Conservation (phyloP, 35 echinoderm and acorn worm species). For the Ptychodera flava region DNA sequence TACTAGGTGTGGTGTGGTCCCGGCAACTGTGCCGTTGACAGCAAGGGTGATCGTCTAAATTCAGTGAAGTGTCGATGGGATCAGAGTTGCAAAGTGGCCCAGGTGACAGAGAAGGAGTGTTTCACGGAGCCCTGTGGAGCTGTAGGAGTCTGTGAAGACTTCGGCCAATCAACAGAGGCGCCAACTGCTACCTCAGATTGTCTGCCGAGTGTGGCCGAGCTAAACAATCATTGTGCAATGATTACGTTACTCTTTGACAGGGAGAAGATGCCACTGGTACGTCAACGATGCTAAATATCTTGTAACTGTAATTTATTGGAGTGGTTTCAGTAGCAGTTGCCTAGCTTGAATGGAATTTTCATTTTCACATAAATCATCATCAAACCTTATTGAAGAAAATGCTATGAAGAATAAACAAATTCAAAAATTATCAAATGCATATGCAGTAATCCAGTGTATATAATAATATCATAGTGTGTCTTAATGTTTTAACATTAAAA, state of each 20-base stretch:
- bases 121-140: constrained; percentile 79
- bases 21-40: constrained; percentile 42
- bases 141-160: constrained; percentile 58
- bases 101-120: constrained; percentile 44
- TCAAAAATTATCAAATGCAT: too few species aligned
- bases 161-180: not conserved
- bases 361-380: too few species aligned
- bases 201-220: not conserved
- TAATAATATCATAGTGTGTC: too few species aligned
- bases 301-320: too few species aligned
- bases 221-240: not conserved
- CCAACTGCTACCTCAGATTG: not conserved
- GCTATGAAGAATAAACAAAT: too few species aligned
- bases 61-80: not conserved
- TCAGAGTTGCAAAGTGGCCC: not conserved
- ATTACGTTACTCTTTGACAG: not conserved
- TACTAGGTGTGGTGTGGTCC: constrained; percentile 20
- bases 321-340: too few species aligned
- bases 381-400: too few species aligned
- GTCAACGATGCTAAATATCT: too few species aligned
- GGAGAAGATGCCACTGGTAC: not conserved
- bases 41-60: not conserved
- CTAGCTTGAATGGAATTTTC: too few species aligned
- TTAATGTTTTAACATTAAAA: too few species aligned
- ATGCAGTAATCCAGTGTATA: too few species aligned